Percentiles rank a stretch among this genome's conserved stretches.
phyloP scores from a whole-genome alignment of 2,888 invertebrate genomes.

The Plemyria rubiginata region DNA sequence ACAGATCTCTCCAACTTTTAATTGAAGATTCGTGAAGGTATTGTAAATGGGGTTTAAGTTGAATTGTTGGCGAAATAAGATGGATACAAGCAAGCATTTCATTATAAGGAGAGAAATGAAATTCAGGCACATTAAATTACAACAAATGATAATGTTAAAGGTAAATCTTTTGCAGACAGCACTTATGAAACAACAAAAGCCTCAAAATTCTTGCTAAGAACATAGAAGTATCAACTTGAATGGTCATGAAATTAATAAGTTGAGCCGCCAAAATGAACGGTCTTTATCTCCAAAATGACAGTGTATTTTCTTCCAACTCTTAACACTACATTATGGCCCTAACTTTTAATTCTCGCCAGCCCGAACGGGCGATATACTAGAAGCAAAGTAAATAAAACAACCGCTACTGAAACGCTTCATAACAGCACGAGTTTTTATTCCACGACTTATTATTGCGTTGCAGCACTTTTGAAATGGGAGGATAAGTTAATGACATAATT shows the following conservation, averaged over 20 bases:
- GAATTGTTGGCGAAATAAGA: conserved; percentile 19
- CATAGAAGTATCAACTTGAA: background rate
- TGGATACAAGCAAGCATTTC: conserved; percentile 16
- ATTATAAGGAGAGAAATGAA: conserved; percentile 7
- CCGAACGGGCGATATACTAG: conserved; percentile 42
- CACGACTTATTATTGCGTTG: conserved; percentile 51
- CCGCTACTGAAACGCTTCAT: conserved; percentile 54
- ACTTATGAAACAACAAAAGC: background rate
- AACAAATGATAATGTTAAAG: background rate
- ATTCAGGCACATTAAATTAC: background rate
- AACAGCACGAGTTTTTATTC: conserved; percentile 57
- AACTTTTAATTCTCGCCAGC: conserved; percentile 44
- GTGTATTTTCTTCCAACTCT: background rate
- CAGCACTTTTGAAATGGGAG: conserved; percentile 49
- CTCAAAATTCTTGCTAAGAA: background rate
- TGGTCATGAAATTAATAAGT: background rate
- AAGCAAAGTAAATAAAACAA: conserved; percentile 51
- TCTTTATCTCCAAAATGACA: background rate
- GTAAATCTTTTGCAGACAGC: background rate
- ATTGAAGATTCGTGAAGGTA: conserved; percentile 34
- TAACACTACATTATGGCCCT: conserved; percentile 20
- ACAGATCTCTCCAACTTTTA: conserved; percentile 36
- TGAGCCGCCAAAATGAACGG: background rate
- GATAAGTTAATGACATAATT: conserved; percentile 45
- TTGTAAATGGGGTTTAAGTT: conserved; percentile 25